Percentiles rank a stretch among this genome's conserved stretches.
Evolutionary conservation across 2,888 invertebrate species (phyloP).

Genomic region (Brenthis ino): DNA sequence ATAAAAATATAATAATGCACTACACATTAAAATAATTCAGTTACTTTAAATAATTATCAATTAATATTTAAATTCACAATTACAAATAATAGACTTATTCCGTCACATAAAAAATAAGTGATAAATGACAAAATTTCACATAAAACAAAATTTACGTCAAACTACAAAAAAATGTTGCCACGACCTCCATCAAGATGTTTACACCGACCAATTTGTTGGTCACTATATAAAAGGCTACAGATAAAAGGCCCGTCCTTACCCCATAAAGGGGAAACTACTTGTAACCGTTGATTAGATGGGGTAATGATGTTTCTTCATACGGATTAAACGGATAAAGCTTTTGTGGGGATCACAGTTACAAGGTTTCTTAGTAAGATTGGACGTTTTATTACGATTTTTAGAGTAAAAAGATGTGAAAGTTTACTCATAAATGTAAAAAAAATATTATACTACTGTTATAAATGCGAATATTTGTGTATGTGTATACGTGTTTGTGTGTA

Average conservation of each 20-base stretch:
- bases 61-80: too few species aligned
- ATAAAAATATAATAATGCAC: too few species aligned
- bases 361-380: slow-evolving; percentile 27
- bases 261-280: slow-evolving; percentile 55
- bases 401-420: neutral
- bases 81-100: too few species aligned
- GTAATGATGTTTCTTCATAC: slow-evolving; percentile 57
- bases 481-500: too few species aligned
- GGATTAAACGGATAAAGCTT: slow-evolving; percentile 52
- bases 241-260: slow-evolving; percentile 64
- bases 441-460: too few species aligned
- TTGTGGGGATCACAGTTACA: slow-evolving; percentile 39
- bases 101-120: neutral
- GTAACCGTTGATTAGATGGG: slow-evolving; percentile 71
- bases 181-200: slow-evolving; percentile 42
- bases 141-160: slow-evolving; percentile 2
- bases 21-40: too few species aligned
- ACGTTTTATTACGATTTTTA: neutral
- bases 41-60: too few species aligned
- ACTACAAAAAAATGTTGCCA: slow-evolving; percentile 33
- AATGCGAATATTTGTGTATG: too few species aligned
- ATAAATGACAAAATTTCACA: neutral
- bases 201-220: slow-evolving; percentile 48
- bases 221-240: slow-evolving; percentile 42
- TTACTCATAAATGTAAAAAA: too few species aligned